Percentiles rank a stretch among this genome's conserved stretches.
Conservation (phyloP, 2,888 invertebrate genomes). For the Drosophila gaucha region DNA sequence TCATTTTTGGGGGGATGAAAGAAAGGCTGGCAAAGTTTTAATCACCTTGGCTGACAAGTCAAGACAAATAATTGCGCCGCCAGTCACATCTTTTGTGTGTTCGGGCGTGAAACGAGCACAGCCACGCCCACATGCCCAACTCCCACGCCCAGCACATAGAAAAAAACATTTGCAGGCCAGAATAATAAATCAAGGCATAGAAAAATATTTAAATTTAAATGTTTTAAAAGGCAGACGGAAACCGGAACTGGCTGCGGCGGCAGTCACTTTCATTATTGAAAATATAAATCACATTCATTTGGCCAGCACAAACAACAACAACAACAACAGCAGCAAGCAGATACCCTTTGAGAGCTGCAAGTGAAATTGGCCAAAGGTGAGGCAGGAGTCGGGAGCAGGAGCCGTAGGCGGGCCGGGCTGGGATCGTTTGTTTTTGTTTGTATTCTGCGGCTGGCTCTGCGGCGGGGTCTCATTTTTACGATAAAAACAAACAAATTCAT, state of each 20-base stretch:
- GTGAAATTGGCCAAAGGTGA: slow-evolving; percentile 22
- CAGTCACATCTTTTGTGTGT: slow-evolving; percentile 59
- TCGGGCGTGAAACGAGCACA: slow-evolving; percentile 66
- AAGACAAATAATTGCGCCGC: slow-evolving; percentile 67
- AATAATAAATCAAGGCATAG: slow-evolving; percentile 77
- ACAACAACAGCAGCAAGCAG: slow-evolving; percentile 19
- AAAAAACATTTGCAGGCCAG: slow-evolving; percentile 42
- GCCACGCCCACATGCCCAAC: slow-evolving; percentile 29
- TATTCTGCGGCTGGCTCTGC: slow-evolving; percentile 36
- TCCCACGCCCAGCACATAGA: neutral
- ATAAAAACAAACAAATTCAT: slow-evolving; percentile 81
- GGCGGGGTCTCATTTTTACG: slow-evolving; percentile 50
- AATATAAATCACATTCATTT: slow-evolving; percentile 79
- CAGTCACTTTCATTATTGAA: slow-evolving; percentile 80
- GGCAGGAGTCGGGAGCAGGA: slow-evolving; percentile 2
- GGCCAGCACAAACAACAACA: slow-evolving; percentile 33
- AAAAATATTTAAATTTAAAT: slow-evolving; percentile 81
- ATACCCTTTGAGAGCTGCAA: slow-evolving; percentile 64
- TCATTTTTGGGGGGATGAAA: neutral
- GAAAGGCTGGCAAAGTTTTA: slow-evolving; percentile 58
- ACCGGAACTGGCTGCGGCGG: slow-evolving; percentile 46
- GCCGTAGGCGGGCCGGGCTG: slow-evolving; percentile 7
- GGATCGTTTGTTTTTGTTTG: slow-evolving; percentile 47
- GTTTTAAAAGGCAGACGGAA: slow-evolving; percentile 64
- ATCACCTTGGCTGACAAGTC: slow-evolving; percentile 75